Percentiles rank a stretch among this genome's conserved stretches.
Evolutionary conservation across 2,113 vertebrate species (phyloP).

Genomic region (Empidonax alnorum): DNA sequence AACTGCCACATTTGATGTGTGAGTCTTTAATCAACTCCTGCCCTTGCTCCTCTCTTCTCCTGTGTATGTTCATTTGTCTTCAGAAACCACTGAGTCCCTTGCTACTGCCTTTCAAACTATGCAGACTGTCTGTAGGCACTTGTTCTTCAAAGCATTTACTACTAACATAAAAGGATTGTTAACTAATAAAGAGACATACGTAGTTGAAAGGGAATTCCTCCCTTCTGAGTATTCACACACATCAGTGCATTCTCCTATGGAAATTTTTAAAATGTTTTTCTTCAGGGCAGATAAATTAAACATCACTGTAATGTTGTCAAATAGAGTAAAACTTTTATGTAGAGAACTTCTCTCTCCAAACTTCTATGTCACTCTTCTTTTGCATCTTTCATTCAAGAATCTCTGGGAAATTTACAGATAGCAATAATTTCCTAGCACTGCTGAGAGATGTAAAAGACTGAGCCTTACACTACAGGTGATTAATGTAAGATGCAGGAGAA

Average conservation of each 20-base stretch:
- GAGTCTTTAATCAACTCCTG: neutral
- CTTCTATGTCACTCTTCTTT: neutral
- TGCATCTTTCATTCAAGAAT: neutral
- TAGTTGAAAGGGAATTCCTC: slow-evolving; percentile 29
- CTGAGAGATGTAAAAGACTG: neutral
- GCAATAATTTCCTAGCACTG: neutral
- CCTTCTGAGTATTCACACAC: neutral
- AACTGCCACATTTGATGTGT: neutral
- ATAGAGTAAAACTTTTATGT: neutral
- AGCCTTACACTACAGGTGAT: neutral
- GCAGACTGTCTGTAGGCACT: neutral
- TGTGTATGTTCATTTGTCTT: neutral
- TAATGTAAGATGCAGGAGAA: neutral
- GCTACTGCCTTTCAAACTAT: neutral
- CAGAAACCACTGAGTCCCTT: neutral
- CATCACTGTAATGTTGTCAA: neutral
- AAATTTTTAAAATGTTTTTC: neutral
- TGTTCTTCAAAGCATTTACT: neutral
- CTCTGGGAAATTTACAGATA: neutral
- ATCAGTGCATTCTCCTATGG: neutral
- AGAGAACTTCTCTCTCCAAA: neutral
- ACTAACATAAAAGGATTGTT: neutral
- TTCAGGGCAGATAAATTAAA: neutral
- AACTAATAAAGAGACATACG: neutral
- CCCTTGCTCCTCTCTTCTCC: neutral